Conservation (phyloP, 2,113 vertebrate species). For the Calyptommatus sinebrachiatus region DNA sequence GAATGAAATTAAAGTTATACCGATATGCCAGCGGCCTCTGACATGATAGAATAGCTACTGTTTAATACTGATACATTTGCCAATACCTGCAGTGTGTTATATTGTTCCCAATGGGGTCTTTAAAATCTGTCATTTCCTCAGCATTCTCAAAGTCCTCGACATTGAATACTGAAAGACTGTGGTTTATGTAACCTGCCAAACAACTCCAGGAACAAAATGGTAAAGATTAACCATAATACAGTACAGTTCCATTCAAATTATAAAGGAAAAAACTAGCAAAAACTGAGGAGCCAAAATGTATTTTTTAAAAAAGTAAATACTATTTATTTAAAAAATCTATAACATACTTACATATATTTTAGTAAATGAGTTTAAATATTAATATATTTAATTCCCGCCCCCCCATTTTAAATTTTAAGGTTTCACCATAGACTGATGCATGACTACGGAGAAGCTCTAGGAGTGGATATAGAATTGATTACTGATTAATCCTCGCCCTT, state of each 20-base stretch:
- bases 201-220: constrained; percentile 72
- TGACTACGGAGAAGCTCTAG: no score
- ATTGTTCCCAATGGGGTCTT: background rate
- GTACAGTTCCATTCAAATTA: background rate
- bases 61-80: accelerated
- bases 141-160: constrained; percentile 66
- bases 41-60: accelerated
- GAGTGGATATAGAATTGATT: no score
- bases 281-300: background rate
- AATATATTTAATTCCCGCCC: background rate
- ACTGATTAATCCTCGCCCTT: no score
- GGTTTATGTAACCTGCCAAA: constrained; percentile 82
- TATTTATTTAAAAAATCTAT: background rate
- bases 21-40: background rate
- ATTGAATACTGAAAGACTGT: constrained; percentile 82
- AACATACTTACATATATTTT: background rate
- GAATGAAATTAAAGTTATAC: accelerated
- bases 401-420: background rate
- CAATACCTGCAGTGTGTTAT: constrained; percentile 83
- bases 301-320: background rate
- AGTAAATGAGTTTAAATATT: background rate
- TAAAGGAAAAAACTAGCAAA: background rate
- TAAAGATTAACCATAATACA: background rate
- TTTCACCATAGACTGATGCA: no score
- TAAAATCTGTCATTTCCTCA: background rate